phyloP scores from a whole-genome alignment of 1,140 invertebrate genomes.

The Vanessa tameamea region DNA sequence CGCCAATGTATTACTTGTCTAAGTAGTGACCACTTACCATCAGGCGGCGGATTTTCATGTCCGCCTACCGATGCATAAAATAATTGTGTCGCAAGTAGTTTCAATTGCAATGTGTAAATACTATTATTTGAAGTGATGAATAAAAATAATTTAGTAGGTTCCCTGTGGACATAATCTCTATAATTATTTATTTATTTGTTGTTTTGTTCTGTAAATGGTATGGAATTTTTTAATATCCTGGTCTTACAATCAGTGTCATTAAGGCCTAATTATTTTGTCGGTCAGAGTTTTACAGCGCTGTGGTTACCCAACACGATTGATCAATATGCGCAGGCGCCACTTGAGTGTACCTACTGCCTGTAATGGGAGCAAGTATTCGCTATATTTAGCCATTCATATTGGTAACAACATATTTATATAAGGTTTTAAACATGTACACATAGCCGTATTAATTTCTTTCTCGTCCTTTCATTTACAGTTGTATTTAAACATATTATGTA shows the following conservation, averaged over 20 bases:
- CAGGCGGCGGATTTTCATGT: no score
- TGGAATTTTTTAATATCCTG: background rate
- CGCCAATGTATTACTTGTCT: no score
- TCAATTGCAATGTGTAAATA: no score
- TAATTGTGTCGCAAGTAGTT: no score
- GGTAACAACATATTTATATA: constrained; percentile 7
- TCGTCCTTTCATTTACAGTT: background rate
- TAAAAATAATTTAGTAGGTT: no score
- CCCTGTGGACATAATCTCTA: no score
- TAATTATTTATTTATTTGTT: no score
- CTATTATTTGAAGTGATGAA: no score
- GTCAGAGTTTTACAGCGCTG: constrained; percentile 8
- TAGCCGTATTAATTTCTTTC: background rate
- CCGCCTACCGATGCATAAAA: no score
- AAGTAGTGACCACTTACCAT: no score
- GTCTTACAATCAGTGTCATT: constrained; percentile 11
- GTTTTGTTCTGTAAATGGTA: no score
- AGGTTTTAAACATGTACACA: background rate
- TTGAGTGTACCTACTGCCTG: constrained; percentile 38
- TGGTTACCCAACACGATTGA: constrained; percentile 23
- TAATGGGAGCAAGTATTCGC: constrained; percentile 22
- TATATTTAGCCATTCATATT: constrained; percentile 9
- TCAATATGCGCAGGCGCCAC: constrained; percentile 31
- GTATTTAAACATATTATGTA: no score
- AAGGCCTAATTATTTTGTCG: constrained; percentile 22